Percentiles rank a stretch among this genome's conserved stretches.
phyloP scores from a whole-genome alignment of 2,113 vertebrate species.

The Rhinopomastus cyanomelas region DNA sequence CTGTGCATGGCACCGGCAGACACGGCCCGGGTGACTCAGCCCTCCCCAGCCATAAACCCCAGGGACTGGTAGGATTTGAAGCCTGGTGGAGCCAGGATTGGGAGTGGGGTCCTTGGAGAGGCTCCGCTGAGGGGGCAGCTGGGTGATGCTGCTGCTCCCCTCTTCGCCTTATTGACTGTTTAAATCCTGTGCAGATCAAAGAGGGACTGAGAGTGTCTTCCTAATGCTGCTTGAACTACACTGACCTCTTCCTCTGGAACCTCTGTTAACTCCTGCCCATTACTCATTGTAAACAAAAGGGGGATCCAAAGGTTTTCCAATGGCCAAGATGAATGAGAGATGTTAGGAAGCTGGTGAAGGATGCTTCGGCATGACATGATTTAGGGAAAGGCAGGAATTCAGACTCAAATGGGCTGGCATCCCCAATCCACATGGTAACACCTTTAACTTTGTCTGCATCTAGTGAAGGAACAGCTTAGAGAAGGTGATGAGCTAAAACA shows the following conservation, averaged over 20 bases:
- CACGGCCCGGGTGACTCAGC: conserved; percentile 38
- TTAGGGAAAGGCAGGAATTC: conserved; percentile 53
- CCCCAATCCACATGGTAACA: accelerated
- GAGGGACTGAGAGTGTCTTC: conserved; percentile 7
- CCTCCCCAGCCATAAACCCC: conserved; percentile 46
- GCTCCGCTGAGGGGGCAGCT: not conserved
- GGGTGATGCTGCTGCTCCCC: not conserved
- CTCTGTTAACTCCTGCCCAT: conserved; percentile 21
- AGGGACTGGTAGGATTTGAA: not conserved
- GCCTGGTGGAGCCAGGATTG: accelerated
- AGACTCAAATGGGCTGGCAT: not conserved
- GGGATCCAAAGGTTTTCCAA: conserved; percentile 64
- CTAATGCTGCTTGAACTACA: conserved; percentile 30
- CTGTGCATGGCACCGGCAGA: conserved; percentile 56
- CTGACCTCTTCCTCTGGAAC: conserved; percentile 33
- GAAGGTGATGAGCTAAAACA: not conserved
- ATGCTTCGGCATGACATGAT: conserved; percentile 55
- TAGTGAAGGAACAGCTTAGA: not conserved
- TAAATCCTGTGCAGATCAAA: conserved; percentile 60
- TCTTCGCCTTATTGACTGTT: conserved; percentile 18
- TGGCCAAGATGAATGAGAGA: conserved; percentile 49
- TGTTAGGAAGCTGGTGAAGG: conserved; percentile 61
- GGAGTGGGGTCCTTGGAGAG: not conserved
- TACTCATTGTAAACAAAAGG: conserved; percentile 63
- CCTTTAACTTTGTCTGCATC: accelerated